A percentile compares a stretch with the other conserved stretches of the same genome.
Conservation (phyloP, 2,888 invertebrate genomes). For the Xylocampa areola region DNA sequence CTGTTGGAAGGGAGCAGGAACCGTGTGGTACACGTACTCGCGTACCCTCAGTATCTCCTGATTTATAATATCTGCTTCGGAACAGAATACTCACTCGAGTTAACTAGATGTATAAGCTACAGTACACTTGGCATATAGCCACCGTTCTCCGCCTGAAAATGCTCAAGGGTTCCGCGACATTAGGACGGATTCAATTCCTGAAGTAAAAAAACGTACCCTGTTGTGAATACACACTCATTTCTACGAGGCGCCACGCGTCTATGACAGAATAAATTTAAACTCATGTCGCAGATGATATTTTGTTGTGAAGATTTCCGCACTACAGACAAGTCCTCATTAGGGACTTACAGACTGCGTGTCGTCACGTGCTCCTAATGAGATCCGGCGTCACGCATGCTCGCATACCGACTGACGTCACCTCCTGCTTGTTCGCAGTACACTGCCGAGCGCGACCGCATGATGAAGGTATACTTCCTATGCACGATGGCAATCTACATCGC, state of each 20-base stretch:
- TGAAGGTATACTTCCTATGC: conserved; percentile 95
- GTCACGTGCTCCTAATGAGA: neutral
- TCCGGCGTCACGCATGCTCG: neutral
- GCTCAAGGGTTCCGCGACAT: neutral
- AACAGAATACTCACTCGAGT: neutral
- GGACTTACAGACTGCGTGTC: conserved; percentile 1
- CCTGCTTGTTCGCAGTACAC: conserved; percentile 91
- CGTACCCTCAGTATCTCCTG: neutral
- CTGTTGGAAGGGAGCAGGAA: neutral
- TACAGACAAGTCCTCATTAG: conserved; percentile 1
- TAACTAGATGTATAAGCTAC: neutral
- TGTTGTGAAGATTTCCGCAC: neutral
- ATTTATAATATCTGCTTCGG: conserved; percentile 1
- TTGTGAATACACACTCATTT: neutral
- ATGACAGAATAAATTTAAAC: neutral
- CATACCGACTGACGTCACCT: neutral
- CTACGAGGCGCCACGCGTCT: neutral
- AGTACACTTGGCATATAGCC: neutral
- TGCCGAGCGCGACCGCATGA: conserved; percentile 95
- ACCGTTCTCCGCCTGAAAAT: neutral
- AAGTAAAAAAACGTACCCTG: no score
- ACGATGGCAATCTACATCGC: conserved; percentile 93
- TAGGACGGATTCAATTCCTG: neutral
- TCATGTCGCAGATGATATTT: neutral
- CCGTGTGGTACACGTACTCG: neutral